Conservation (phyloP, 1,140 invertebrate genomes). For the Cataglyphis hispanica region DNA sequence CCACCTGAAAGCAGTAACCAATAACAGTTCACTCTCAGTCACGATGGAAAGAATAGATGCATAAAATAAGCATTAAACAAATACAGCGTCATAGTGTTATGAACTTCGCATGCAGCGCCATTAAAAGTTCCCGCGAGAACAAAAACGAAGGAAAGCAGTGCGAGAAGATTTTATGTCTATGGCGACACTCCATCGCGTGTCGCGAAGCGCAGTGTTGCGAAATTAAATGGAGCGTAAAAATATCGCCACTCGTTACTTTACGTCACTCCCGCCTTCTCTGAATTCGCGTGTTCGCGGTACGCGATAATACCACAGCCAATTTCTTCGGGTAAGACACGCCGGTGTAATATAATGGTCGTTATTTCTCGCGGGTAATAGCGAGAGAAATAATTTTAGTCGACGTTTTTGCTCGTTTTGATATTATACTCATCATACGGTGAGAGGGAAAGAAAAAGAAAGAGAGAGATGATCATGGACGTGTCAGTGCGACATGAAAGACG, state of each 20-base stretch:
- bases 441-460: background rate
- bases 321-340: slow-evolving; percentile 62
- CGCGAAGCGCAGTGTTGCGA: slow-evolving; percentile 29
- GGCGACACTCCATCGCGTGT: slow-evolving; percentile 52
- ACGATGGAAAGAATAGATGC: slow-evolving; percentile 19
- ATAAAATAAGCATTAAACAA: slow-evolving; percentile 29
- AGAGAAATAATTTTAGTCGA: slow-evolving; percentile 41
- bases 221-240: slow-evolving; percentile 55
- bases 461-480: background rate
- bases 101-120: slow-evolving; percentile 5
- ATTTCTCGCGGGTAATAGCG: slow-evolving; percentile 58
- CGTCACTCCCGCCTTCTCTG: slow-evolving; percentile 38
- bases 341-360: slow-evolving; percentile 55
- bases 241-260: slow-evolving; percentile 14
- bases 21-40: too few relatives aligned
- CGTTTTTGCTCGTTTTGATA: slow-evolving; percentile 45
- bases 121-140: slow-evolving; percentile 40
- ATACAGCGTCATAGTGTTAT: slow-evolving; percentile 11
- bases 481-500: slow-evolving; percentile 36
- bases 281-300: slow-evolving; percentile 32
- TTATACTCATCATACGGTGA: slow-evolving; percentile 33
- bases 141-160: slow-evolving; percentile 13
- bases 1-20: slow-evolving; percentile 7
- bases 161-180: slow-evolving; percentile 53
- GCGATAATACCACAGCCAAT: slow-evolving; percentile 55